Conservation (phyloP, 2,797 vertebrate genomes). For the Cyclura pinguis region DNA sequence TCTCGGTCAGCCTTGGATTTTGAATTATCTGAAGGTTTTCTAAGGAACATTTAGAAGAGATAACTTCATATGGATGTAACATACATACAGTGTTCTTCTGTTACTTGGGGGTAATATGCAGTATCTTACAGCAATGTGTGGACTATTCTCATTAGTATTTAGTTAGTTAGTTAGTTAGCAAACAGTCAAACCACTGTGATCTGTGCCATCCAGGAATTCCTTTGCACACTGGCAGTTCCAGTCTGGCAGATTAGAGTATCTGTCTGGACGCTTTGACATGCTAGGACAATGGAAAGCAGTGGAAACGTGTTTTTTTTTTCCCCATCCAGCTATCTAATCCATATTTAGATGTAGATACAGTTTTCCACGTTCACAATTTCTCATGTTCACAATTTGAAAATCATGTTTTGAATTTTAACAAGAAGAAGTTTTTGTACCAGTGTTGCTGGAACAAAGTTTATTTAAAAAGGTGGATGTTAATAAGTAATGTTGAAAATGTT, state of each 20-base stretch:
- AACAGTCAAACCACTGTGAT: background rate
- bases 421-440: background rate
- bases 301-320: background rate
- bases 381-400: constrained; percentile 2
- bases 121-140: background rate
- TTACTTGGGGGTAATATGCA: background rate
- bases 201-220: background rate
- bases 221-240: background rate
- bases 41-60: too few relatives aligned
- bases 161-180: accelerated
- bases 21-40: background rate
- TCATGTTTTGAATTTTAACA: background rate
- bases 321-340: background rate
- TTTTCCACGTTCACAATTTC: background rate
- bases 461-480: constrained; percentile 1
- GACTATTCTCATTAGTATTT: accelerated
- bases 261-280: constrained; percentile 12
- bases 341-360: background rate
- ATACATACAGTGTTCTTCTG: background rate
- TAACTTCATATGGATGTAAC: background rate
- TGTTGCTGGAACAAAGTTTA: background rate
- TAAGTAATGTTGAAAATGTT: background rate
- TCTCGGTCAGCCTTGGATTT: constrained; percentile 2
- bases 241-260: background rate
- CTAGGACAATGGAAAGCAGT: background rate